Evolutionary conservation across 2,888 invertebrate species (phyloP), one percentile per base, ranked within the genome.

Genomic region (Cosmia trapezina): DNA sequence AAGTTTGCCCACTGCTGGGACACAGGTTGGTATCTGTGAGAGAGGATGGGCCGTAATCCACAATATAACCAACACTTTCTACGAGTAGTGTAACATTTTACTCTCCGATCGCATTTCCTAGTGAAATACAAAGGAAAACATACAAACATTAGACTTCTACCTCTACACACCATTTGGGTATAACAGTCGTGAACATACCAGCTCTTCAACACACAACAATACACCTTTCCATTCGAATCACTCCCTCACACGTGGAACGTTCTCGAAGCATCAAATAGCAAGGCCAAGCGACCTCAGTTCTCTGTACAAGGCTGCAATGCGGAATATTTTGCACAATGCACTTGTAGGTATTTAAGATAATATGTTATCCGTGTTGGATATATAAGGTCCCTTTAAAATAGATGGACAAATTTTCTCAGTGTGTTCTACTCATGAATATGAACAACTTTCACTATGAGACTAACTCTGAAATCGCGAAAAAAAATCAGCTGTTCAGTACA

Each of bases 221-320:
- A 43, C 5, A 45, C 77, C 75, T 84, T 85, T 84, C 86, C 57
- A 68, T 69, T 59, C 49, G 65, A 45, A 73, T 61, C 22, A 45
- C 49, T 63, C 47, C 47, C 57, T 66, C 64, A 43, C 22, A 43
- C n/a, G 51, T 37, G 11, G 84, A 81, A 82, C 65, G 53, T 82
- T 82, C 86, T 76, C 70, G 78, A 75, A 60, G 64, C 68, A 37
- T 76, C 45, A 84, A 86, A 87, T 87, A 87, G 73, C 86, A 86
- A 86, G 87, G 87, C 67, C 51, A 43, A 0, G 3, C 66, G 70
- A 80, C 77, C 80, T 86, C 67, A 64, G 41, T 59, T 60, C 76
- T 72, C 45, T 19, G 9, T 22, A 65, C 81, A 80, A 85, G 85
- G 83, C 70, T 72, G 19, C 28, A 11, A 66, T 65, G 73, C 66